A percentile compares a stretch with the other conserved stretches of the same genome.
Conservation (phyloP, 1,140 invertebrate genomes). For the Battus philenor region DNA sequence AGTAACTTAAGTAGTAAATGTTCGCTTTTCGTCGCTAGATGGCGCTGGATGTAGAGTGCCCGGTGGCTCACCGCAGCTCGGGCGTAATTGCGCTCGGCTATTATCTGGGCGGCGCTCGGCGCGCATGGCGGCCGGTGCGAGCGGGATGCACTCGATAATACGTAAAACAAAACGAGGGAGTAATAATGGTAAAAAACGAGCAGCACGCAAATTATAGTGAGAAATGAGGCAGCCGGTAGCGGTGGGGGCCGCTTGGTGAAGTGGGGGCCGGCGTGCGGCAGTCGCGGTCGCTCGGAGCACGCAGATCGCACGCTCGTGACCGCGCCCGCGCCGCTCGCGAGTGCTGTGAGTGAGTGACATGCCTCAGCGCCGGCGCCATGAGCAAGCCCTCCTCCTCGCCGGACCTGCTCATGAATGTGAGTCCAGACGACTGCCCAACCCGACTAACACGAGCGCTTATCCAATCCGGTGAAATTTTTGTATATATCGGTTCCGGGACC, state of each 20-base stretch:
- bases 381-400: slow-evolving; percentile 73
- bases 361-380: slow-evolving; percentile 56
- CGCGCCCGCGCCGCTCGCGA: slow-evolving; percentile 54
- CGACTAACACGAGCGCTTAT: background rate
- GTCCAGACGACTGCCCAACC: slow-evolving; percentile 35
- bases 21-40: slow-evolving; percentile 53
- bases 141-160: slow-evolving; percentile 74
- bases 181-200: slow-evolving; percentile 75
- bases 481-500: too few relatives aligned
- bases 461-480: too few relatives aligned
- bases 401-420: slow-evolving; percentile 77
- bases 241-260: slow-evolving; percentile 58
- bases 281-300: slow-evolving; percentile 58
- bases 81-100: slow-evolving; percentile 64
- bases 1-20: slow-evolving; percentile 5
- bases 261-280: slow-evolving; percentile 55
- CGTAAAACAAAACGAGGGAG: slow-evolving; percentile 75
- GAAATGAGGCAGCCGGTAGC: slow-evolving; percentile 74
- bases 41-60: slow-evolving; percentile 37
- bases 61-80: slow-evolving; percentile 27
- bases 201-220: slow-evolving; percentile 74
- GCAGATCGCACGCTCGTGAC: slow-evolving; percentile 55
- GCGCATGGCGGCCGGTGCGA: slow-evolving; percentile 71
- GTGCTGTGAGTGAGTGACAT: slow-evolving; percentile 67
- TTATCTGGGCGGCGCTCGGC: slow-evolving; percentile 69